phyloP scores from a whole-genome alignment of 2,888 invertebrate species.

The Phrixothrix hirtus region DNA sequence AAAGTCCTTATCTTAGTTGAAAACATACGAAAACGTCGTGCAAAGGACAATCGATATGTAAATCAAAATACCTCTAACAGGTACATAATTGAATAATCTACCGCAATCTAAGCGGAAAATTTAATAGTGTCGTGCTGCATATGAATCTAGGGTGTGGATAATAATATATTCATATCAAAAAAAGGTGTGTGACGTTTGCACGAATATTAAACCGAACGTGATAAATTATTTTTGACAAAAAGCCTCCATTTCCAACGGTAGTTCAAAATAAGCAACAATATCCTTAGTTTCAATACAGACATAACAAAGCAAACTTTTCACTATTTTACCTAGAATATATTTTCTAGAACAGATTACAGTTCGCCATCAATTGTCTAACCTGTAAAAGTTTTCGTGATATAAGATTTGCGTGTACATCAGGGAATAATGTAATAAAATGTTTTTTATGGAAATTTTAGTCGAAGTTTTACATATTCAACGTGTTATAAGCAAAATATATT shows the following conservation, averaged over 20 bases:
- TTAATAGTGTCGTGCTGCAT: slow-evolving; percentile 41
- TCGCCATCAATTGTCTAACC: slow-evolving; percentile 19
- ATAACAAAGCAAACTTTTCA: background rate
- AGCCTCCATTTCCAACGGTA: slow-evolving; percentile 1
- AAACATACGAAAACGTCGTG: slow-evolving; percentile 17
- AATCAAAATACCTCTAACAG: slow-evolving; percentile 31
- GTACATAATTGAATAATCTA: slow-evolving; percentile 43
- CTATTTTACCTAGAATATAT: too few relatives aligned
- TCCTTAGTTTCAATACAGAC: background rate
- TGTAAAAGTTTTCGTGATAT: slow-evolving; percentile 27
- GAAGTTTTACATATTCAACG: slow-evolving; percentile 26
- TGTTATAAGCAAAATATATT: slow-evolving; percentile 24
- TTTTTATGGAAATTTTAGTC: slow-evolving; percentile 22
- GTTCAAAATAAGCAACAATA: background rate
- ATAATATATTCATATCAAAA: slow-evolving; percentile 40
- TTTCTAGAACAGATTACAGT: slow-evolving; percentile 20
- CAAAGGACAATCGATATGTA: slow-evolving; percentile 25
- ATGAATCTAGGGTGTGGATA: slow-evolving; percentile 38
- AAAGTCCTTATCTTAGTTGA: slow-evolving; percentile 7
- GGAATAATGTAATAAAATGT: slow-evolving; percentile 18
- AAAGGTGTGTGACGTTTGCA: slow-evolving; percentile 37
- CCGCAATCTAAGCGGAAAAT: slow-evolving; percentile 42
- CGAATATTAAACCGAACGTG: slow-evolving; percentile 29
- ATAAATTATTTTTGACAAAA: slow-evolving; percentile 28
- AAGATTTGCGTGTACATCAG: slow-evolving; percentile 24